phyloP scores from a whole-genome alignment of 2,113 vertebrate genomes.

The Pygathrix nemaeus region DNA sequence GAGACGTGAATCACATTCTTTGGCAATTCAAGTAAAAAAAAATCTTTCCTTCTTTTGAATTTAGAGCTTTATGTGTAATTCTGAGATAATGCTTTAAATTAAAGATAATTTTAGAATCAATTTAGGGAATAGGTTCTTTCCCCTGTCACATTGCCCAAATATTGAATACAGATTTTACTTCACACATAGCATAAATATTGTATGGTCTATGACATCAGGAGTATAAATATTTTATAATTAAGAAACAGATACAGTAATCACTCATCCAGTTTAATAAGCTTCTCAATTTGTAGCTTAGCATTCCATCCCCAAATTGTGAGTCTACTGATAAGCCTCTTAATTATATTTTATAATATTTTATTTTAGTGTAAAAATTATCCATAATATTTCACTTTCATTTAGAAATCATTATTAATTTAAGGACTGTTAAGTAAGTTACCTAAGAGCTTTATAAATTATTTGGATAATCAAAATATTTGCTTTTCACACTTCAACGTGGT shows the following conservation, averaged over 20 bases:
- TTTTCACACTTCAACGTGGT: conserved; percentile 20
- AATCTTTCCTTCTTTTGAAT: conserved; percentile 50
- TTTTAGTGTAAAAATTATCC: conserved; percentile 62
- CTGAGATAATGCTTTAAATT: conserved; percentile 37
- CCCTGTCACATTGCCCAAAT: conserved; percentile 37
- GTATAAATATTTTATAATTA: conserved; percentile 69
- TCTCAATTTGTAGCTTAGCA: conserved; percentile 45
- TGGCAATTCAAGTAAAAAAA: conserved; percentile 44
- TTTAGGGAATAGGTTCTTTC: conserved; percentile 37
- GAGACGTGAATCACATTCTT: conserved; percentile 39
- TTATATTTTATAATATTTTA: conserved; percentile 61
- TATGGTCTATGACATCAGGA: conserved; percentile 41
- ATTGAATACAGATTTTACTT: conserved; percentile 49
- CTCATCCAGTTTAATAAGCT: conserved; percentile 47
- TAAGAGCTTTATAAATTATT: conserved; percentile 47
- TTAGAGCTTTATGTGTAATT: conserved; percentile 54
- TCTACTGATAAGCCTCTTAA: conserved; percentile 47
- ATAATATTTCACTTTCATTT: conserved; percentile 49
- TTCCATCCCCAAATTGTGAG: neutral
- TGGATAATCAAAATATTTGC: conserved; percentile 65
- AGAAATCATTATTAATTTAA: conserved; percentile 48
- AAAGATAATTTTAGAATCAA: conserved; percentile 59
- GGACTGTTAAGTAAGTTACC: conserved; percentile 1
- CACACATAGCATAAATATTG: conserved; percentile 59
- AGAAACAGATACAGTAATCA: conserved; percentile 44